Conservation (phyloP, 1,140 invertebrate species). For the Drosophila kanapiae region DNA sequence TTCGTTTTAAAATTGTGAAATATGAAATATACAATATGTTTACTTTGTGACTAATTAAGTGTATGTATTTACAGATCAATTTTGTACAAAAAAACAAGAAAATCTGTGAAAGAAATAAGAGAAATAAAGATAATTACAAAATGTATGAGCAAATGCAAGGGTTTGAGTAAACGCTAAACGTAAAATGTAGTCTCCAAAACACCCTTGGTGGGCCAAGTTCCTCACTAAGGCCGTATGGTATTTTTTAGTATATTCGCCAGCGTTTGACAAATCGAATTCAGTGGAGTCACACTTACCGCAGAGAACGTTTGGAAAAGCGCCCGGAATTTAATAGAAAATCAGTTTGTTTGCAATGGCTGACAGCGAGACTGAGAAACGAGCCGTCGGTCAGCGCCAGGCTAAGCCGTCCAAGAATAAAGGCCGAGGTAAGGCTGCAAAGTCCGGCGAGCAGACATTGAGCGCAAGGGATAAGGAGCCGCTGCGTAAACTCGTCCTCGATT, state of each 20-base stretch:
- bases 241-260: neutral
- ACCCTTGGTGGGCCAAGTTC: neutral
- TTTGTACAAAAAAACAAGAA: too few species aligned
- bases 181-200: neutral
- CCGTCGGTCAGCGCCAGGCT: too few species aligned
- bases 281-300: neutral
- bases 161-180: neutral
- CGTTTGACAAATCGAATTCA: neutral
- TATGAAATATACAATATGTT: neutral
- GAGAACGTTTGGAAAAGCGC: neutral
- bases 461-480: constrained; percentile 24
- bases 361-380: neutral
- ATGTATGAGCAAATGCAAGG: neutral
- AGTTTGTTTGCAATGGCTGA: constrained; percentile 4
- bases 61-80: too few species aligned
- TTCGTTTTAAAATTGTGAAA: neutral
- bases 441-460: neutral
- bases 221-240: neutral
- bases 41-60: neutral
- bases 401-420: neutral
- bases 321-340: constrained; percentile 2
- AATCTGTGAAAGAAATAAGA: neutral
- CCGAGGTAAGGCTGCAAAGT: neutral
- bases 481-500: constrained; percentile 48
- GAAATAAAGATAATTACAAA: neutral